These are phyloP conservation scores for Rhingia rostrata DNA, from an alignment of 2,888 invertebrate genomes.

Conservation along the genomic window DNA sequence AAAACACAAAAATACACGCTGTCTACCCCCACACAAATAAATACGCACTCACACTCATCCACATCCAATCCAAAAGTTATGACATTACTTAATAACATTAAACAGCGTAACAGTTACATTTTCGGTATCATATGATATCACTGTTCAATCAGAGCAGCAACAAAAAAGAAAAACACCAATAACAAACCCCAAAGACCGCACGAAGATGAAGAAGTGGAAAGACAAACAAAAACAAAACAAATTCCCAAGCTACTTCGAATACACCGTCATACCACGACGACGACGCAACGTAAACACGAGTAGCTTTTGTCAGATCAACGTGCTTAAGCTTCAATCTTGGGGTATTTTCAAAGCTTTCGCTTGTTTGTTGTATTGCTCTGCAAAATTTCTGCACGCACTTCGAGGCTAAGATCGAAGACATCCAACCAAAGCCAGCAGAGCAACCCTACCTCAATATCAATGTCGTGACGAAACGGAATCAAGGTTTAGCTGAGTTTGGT, in stretches of 20 bases:
- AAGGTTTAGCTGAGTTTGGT: slow-evolving; percentile 52
- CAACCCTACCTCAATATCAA: slow-evolving; percentile 74
- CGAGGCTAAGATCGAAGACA: slow-evolving; percentile 31
- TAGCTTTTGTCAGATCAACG: slow-evolving; percentile 61
- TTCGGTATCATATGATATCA: slow-evolving; percentile 73
- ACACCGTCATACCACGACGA: slow-evolving; percentile 3
- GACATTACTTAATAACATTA: slow-evolving; percentile 66
- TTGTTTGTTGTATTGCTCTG: slow-evolving; percentile 22
- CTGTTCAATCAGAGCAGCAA: slow-evolving; percentile 43
- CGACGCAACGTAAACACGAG: slow-evolving; percentile 54
- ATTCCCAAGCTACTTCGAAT: slow-evolving; percentile 12
- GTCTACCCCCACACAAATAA: slow-evolving; percentile 33
- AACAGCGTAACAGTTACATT: slow-evolving; percentile 70
- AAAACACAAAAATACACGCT: slow-evolving; percentile 8
- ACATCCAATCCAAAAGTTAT: slow-evolving; percentile 49
- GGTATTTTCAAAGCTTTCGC: slow-evolving; percentile 45
- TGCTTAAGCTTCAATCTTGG: slow-evolving; percentile 40
- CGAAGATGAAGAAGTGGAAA: slow-evolving; percentile 38
- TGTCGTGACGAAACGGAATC: slow-evolving; percentile 71
- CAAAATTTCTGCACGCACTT: slow-evolving; percentile 57
- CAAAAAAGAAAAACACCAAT: slow-evolving; percentile 16
- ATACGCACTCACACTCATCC: slow-evolving; percentile 3
- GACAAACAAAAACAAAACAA: slow-evolving; percentile 68
- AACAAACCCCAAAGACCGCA: slow-evolving; percentile 6
- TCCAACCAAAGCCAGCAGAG: not conserved